Evolutionary conservation across 2,797 vertebrate genomes (phyloP), one percentile per base, ranked within the genome.

Genomic region (Myotis pilosus): DNA sequence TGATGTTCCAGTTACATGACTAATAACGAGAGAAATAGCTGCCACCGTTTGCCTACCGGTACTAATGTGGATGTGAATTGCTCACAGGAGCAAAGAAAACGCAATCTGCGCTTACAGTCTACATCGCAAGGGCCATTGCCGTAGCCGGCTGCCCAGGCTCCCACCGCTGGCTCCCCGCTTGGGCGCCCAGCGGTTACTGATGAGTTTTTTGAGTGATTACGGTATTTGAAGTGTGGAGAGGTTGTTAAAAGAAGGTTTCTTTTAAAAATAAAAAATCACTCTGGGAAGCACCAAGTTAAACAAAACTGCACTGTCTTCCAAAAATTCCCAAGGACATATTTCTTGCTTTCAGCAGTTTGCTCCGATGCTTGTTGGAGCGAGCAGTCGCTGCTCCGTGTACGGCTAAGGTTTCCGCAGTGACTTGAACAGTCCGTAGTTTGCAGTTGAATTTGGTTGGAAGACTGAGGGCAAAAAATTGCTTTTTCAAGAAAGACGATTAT

Each of bases 401-500:
- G n/a, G 33, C 72, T 88, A 4, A 86, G 25, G 38, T 81, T 91
- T 89, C 55, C 81, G 51, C 66, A 12, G 25, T 82, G 92, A 84
- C 51, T 84, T 81, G 64, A 92, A 55, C 79, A 66, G 75, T 60
- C 60, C 6, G 11, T 72, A 55, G 53, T 74, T 76, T 78, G 87
- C 49, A 74, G 72, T 94, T 92, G 92, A 91, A 66, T 96, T 91
- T 88, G 89, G 30, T 92, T 91, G 53, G 74, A 72, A 89, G 84
- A 69, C 53, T 92, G 17, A n/a, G 75, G 78, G 71, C 66, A 94
- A 28, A 28, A 69, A 36, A 87, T 87, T 85, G 81, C 53, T 15
- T 92, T 96, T 95, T 89, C 49, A 87, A 81, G 78, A 57, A 93
- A 95, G 44, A 68, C 64, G 76, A 2, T 87, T 82, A 68, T 91